These are phyloP conservation scores for Agapornis roseicollis DNA, from an alignment of 2,113 vertebrate species.

Conservation along the genomic window DNA sequence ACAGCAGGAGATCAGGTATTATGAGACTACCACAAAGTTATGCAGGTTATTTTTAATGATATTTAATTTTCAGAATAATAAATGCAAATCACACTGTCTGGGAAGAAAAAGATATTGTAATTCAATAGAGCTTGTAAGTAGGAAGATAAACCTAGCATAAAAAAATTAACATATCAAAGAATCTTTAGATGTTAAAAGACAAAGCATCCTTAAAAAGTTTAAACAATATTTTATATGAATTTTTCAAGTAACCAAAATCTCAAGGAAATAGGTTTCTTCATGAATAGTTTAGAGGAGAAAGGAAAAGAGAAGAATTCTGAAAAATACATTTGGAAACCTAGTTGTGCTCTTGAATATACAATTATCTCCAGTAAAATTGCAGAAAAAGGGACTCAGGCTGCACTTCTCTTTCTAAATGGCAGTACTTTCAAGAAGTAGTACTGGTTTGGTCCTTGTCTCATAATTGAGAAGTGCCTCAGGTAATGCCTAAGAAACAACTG, in stretches of 20 bases:
- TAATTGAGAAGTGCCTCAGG: not conserved
- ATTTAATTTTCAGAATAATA: conserved; percentile 4
- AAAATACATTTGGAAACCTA: not conserved
- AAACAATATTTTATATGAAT: not conserved
- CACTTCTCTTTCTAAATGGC: not conserved
- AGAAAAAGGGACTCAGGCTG: not conserved
- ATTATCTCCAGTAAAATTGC: not conserved
- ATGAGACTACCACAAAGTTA: not conserved
- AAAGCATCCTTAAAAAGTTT: not conserved
- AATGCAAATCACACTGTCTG: not conserved
- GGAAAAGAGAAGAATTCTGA: not conserved
- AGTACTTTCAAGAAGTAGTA: not conserved
- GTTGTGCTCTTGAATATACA: not conserved
- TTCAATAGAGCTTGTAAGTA: not conserved
- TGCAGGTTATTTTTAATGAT: not conserved
- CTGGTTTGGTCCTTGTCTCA: not conserved
- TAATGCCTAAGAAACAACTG: not conserved
- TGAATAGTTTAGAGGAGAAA: not conserved
- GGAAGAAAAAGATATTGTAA: not conserved
- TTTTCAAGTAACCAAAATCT: not conserved
- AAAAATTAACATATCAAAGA: not conserved
- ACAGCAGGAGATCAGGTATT: not conserved
- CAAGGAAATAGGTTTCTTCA: not conserved
- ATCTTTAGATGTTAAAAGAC: not conserved
- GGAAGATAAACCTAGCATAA: not conserved